Evolutionary conservation across 2,113 vertebrate species (phyloP).

Genomic region (Boleophthalmus pectinirostris): DNA sequence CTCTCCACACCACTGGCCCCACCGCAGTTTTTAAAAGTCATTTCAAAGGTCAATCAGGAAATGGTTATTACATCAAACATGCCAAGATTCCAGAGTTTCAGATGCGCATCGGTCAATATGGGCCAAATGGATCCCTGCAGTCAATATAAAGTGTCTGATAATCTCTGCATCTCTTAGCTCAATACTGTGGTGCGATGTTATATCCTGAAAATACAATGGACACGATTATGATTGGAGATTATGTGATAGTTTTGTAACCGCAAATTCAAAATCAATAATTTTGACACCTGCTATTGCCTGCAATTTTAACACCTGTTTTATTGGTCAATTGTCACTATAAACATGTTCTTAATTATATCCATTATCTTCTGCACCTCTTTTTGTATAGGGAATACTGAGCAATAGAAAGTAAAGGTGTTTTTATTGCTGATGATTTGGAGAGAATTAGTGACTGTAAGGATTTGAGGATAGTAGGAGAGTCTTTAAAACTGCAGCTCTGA

Average conservation of each 20-base stretch:
- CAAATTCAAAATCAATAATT: neutral
- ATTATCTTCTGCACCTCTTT: neutral
- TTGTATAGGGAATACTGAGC: neutral
- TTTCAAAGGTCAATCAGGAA: constrained; percentile 36
- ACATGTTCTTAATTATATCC: no score
- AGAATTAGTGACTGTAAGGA: neutral
- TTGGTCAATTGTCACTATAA: neutral
- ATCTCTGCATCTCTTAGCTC: neutral
- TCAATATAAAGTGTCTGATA: neutral
- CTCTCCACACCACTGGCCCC: constrained; percentile 19
- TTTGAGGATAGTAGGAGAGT: neutral
- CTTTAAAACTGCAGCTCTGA: neutral
- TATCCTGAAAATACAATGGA: neutral
- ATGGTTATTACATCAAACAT: constrained; percentile 15
- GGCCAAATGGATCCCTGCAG: constrained; percentile 10
- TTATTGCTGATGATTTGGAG: neutral
- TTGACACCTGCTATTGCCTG: neutral
- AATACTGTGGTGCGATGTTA: neutral
- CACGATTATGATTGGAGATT: neutral
- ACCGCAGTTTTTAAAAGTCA: constrained; percentile 26
- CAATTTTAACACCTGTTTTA: neutral
- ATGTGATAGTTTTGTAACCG: neutral
- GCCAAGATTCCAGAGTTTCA: constrained; percentile 29
- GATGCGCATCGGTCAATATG: constrained; percentile 16
- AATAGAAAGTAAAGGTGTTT: neutral